A percentile compares a stretch with the other conserved stretches of the same genome.
phyloP scores from a whole-genome alignment of 2,113 vertebrate genomes.

The Caranx ignobilis region DNA sequence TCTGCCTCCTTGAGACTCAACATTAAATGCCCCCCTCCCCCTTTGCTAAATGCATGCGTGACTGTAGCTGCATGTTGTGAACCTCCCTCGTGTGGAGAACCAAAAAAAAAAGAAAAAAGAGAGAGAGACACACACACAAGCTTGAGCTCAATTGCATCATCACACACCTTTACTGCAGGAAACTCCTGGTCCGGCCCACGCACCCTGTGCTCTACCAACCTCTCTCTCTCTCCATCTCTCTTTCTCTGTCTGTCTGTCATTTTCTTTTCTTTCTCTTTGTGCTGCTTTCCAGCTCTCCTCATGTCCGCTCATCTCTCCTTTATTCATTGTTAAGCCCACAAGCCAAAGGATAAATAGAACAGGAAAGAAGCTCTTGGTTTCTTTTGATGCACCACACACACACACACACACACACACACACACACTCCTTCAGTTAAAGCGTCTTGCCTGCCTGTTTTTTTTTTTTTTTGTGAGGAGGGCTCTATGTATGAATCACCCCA shows the following conservation, averaged over 20 bases:
- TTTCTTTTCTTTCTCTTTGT: background rate
- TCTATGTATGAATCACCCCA: slow-evolving; percentile 45
- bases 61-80: slow-evolving; percentile 3
- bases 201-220: slow-evolving; percentile 6
- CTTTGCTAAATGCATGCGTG: background rate
- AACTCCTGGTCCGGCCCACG: slow-evolving; percentile 43
- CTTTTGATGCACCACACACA: slow-evolving; percentile 10
- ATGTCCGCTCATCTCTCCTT: slow-evolving; percentile 1
- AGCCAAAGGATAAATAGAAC: background rate
- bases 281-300: background rate
- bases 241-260: background rate
- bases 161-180: slow-evolving; percentile 57
- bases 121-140: background rate
- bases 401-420: slow-evolving; percentile 9
- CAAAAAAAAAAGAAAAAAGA: too few relatives aligned
- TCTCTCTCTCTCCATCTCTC: background rate
- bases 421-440: slow-evolving; percentile 3
- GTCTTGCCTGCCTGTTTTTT: background rate
- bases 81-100: background rate
- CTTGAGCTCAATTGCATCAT: slow-evolving; percentile 49
- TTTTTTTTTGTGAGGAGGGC: slow-evolving; percentile 4
- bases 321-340: slow-evolving; percentile 12
- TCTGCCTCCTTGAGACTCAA: background rate
- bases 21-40: too few relatives aligned
- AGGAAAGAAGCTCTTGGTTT: background rate